Evolutionary conservation across 2,113 vertebrate species (phyloP), one percentile per base, ranked within the genome.

Genomic region (Syngnathus scovelli): DNA sequence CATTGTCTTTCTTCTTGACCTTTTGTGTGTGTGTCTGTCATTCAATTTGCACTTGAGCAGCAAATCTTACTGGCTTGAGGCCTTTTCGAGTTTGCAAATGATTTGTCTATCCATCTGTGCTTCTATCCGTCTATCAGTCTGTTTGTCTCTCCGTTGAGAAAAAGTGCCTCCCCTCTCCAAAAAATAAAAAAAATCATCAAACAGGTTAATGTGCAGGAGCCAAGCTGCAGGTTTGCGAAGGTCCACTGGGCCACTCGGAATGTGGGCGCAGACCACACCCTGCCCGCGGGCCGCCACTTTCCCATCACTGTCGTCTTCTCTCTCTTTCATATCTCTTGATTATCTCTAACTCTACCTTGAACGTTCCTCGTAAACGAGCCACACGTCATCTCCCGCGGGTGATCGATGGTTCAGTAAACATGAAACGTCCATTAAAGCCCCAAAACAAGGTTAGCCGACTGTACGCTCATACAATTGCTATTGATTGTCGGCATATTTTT

Each of bases 1-100:
- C 61, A 46, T 72, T n/a, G 6, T 89, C 84, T 89, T 91, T 93
- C 90, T 92, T 78, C 77, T 79, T 87, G 85, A 77, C 86, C 84
- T 68, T 33, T 33, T 49, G 61, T 59, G 51, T 66, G 27, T 54
- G 58, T 64, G 70, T 63, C 68, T 75, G 71, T 33, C 27, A 33
- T 33, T 33, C 27, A 58, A 12, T 68, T 61, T 71, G 18, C 67
- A 69, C 67, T 48, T 61, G 69, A 68, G 54, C 61, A 78, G 59
- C 72, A 76, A 71, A 73, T 75, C 62, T 72, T 75, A 61, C 73
- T 61, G 46, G 72, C 51, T 46, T 44, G 68, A 70, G 63, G 51
- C 41, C 74, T 72, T 23, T 67, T 59, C 36, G 63, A 55, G n/a
- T 67, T 38, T 38, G 15, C 6, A 18, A 12, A 33, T 18, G 23